Base-by-base conservation (phyloP, 2,888 invertebrate species). In the Noctua comes region DNA sequence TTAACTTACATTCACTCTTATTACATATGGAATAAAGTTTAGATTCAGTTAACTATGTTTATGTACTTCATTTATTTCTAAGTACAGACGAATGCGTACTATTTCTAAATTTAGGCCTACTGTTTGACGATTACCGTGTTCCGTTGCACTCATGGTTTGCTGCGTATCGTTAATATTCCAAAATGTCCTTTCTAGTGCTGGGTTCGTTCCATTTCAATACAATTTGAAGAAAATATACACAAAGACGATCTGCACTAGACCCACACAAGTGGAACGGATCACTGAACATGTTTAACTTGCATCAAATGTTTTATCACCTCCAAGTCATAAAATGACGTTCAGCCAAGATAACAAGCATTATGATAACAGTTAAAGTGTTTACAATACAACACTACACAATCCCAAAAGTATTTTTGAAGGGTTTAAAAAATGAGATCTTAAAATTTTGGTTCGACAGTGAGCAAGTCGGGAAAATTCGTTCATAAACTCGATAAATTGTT, bases 361-460 rank as follows among this genome's bases (percentile, higher is more conserved):
- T 78, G 87, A 88, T 76, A 84, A 80, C 79, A 88, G 88, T 87
- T 86, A 81, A 85, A 88, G 72, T 86, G 77, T 78, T 73, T 66
- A 70, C 69, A 86, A 82, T 84, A 87, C 79, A 86, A 86, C 75
- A 86, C 76, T 80, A 84, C 74, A 69, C 57, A 80, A 85, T 86
- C 68, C 79, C 80, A 73, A 85, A 83, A 81, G 74, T 80, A 77
- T 80, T 84, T 88, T 86, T 85, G 88, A 89, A 80, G 87, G 87
- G 88, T 89, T 88, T 51, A 77, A 82, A 90, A 94, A 95, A 95
- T 95, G 95, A 96, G 96, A 96, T 97, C 96, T 94, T 83, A 92
- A 92, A 95, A 96, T 95, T 95, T 96, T 96, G 95, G 95, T 96
- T 95, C 93, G 90, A 95, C 91, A 94, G 93, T 96, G 95, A 96